Evolutionary conservation across 2,888 invertebrate species (phyloP).

Genomic region (Tolmerus cingulatus): DNA sequence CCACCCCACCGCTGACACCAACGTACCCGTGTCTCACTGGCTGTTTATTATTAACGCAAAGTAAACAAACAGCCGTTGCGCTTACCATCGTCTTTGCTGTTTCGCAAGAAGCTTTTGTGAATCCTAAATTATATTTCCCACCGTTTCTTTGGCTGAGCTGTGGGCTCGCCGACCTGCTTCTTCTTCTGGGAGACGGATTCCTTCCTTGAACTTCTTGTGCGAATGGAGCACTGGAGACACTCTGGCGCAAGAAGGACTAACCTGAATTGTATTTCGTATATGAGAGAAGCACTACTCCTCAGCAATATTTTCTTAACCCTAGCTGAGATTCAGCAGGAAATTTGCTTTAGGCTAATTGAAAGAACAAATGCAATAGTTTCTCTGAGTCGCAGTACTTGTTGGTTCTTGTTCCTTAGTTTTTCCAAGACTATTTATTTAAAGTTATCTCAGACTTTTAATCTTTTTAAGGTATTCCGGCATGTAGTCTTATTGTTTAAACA

Average conservation of each 20-base stretch:
- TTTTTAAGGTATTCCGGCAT: background rate
- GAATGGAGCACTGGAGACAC: background rate
- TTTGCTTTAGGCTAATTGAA: background rate
- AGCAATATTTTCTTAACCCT: background rate
- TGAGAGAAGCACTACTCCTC: background rate
- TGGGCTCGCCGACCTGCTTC: background rate
- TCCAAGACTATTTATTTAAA: background rate
- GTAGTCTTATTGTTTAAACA: background rate
- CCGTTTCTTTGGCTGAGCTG: background rate
- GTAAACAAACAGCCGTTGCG: background rate
- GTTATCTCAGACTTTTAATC: background rate
- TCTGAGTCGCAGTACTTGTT: background rate
- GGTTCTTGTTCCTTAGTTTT: background rate
- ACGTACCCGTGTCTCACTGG: background rate
- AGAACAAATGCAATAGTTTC: background rate
- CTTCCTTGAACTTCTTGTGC: background rate
- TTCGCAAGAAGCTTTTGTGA: background rate
- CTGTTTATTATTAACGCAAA: background rate
- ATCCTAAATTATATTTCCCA: background rate
- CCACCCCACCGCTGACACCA: background rate
- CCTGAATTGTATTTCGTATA: background rate
- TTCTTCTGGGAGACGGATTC: background rate
- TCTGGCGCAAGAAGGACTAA: background rate
- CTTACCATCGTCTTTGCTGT: background rate
- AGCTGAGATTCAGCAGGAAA: background rate